Evolutionary conservation across 2,113 vertebrate species (phyloP), one percentile per base, ranked within the genome.

Genomic region (Corydoras sp.): DNA sequence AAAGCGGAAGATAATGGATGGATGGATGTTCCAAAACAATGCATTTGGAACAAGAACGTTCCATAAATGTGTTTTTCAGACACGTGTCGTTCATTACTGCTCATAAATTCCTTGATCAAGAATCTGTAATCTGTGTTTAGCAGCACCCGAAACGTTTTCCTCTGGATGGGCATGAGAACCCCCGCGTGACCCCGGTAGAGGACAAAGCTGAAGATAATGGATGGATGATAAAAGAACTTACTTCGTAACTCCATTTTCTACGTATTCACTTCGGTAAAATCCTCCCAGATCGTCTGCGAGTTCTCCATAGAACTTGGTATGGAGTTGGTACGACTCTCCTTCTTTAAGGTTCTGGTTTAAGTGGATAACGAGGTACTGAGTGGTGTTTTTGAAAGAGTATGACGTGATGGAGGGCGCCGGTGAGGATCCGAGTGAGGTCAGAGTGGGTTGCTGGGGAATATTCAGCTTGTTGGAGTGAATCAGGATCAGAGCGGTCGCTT

Each of bases 181-280:
- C 18, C 18, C 18, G 18, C 18, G 18, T 24, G 18, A 24, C 18
- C 18, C 18, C 2, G 18, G 18, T 24, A 24, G 18, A 24, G 18
- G 18, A 24, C 2, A 24, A 24, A 24, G 18, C 18, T 24, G 18
- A 24, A 24, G 18, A 24, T 24, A 24, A 24, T 24, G 18, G 10
- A 14, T 24, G 29, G 11, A 49, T 13, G 3, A 8, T 50, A 60
- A 49, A 43, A 59, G 3, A 30, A 24, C 95, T 81, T 84, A 98
- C 97, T 82, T 95, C 10, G 2, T 72, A 0, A 72, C 55, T 0
- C 9, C 14, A 0, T 75, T 56, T 0, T 95, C 92, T 0, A 0
- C 0, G 50, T 98, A 99, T 77, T 95, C 93, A 15, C 97, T 98
- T 77, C 95, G 89, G 81, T 99, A 99, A 85, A 99, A 95, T 59